Conservation (phyloP, 2,113 vertebrate species). For the Phainopepla nitens region DNA sequence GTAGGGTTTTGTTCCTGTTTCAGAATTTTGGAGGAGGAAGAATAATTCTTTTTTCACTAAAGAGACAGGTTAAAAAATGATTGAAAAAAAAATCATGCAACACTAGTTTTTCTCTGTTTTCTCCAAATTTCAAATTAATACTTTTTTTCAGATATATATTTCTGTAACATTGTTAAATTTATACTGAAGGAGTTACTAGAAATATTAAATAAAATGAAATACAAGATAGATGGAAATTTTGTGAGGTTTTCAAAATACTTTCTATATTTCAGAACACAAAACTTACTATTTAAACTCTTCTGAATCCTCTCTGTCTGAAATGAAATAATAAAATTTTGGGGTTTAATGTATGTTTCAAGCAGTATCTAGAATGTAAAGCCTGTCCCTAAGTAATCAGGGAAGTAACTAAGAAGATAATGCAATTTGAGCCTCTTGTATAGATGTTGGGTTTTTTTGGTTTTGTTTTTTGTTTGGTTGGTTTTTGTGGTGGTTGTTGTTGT, state of each 20-base stretch:
- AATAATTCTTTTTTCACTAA: not conserved
- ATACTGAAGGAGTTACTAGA: not conserved
- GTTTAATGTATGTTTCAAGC: not conserved
- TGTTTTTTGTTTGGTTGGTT: not conserved
- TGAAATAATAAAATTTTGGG: not conserved
- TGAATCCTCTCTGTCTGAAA: not conserved
- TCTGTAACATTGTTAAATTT: not conserved
- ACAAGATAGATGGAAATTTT: not conserved
- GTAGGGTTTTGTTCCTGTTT: not conserved
- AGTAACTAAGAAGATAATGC: not conserved
- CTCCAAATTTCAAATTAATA: not conserved
- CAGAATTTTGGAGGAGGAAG: not conserved
- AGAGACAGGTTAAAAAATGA: not conserved
- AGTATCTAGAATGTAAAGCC: not conserved
- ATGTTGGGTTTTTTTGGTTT: not conserved
- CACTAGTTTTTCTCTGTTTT: not conserved
- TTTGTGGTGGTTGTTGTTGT: not conserved
- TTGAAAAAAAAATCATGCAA: accelerated
- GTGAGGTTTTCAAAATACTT: not conserved
- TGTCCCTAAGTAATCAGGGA: not conserved
- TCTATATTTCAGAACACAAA: not conserved
- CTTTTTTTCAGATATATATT: not conserved
- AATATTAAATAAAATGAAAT: not conserved
- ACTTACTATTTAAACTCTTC: not conserved
- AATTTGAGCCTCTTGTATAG: not conserved